Percentiles rank a stretch among this genome's conserved stretches.
Evolutionary conservation across 1,140 invertebrate species (phyloP).

Genomic region (Papilio helenus): DNA sequence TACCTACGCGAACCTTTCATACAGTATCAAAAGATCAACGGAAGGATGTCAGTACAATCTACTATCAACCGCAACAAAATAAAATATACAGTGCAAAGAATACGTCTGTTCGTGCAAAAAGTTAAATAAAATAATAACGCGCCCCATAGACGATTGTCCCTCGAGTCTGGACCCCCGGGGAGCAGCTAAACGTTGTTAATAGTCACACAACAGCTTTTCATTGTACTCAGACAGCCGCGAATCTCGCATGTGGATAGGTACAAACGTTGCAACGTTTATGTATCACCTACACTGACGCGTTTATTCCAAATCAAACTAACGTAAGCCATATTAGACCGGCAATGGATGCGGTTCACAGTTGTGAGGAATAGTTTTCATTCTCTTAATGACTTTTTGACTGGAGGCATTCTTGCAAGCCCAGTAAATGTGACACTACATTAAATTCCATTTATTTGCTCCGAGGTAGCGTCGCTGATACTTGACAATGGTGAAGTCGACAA

Average conservation of each 20-base stretch:
- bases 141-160: constrained; percentile 39
- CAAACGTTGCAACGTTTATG: not conserved
- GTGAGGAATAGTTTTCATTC: not conserved
- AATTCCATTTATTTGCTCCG: constrained; percentile 23
- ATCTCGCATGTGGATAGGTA: constrained; percentile 4
- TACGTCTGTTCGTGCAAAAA: constrained; percentile 16
- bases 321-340: not conserved
- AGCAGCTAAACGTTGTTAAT: constrained; percentile 49
- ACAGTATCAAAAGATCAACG: not conserved
- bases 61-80: not conserved
- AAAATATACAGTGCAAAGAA: constrained; percentile 9
- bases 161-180: constrained; percentile 39
- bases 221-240: constrained; percentile 38
- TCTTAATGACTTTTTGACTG: constrained; percentile 2
- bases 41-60: not conserved
- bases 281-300: constrained; percentile 10
- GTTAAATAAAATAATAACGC: constrained; percentile 40
- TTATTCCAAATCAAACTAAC: not conserved
- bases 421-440: constrained; percentile 19
- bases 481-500: constrained; percentile 8
- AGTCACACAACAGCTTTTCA: constrained; percentile 43
- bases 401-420: constrained; percentile 11
- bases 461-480: not conserved
- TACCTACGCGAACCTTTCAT: not conserved
- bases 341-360: not conserved